Evolutionary conservation across 2,797 vertebrate species (phyloP).

Genomic region (Sebastes steindachneri): DNA sequence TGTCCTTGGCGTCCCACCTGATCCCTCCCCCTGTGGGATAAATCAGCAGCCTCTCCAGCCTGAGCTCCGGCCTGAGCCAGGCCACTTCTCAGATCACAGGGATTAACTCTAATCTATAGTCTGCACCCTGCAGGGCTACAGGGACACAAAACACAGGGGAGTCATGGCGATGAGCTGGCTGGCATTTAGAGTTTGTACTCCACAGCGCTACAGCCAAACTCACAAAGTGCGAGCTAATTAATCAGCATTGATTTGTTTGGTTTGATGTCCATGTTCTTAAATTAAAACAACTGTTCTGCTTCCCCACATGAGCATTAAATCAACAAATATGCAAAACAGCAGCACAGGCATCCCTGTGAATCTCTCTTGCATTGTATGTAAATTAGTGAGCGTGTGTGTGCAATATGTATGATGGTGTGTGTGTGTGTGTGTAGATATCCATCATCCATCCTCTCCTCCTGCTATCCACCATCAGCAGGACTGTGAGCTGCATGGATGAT

Average conservation of each 20-base stretch:
- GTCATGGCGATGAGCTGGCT: conserved; percentile 30
- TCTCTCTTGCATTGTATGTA: not conserved
- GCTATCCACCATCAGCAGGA: conserved; percentile 17
- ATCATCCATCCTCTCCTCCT: conserved; percentile 23
- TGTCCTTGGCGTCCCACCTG: conserved; percentile 55
- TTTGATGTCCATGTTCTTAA: conserved; percentile 10
- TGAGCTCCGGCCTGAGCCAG: conserved; percentile 23
- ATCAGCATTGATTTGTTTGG: conserved; percentile 37
- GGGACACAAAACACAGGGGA: conserved; percentile 23
- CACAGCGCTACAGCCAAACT: conserved; percentile 1
- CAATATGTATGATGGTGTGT: not conserved
- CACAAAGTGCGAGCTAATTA: conserved; percentile 37
- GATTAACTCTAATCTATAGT: conserved; percentile 65
- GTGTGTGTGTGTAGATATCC: not conserved
- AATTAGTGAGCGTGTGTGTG: not conserved
- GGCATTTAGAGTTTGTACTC: conserved; percentile 44
- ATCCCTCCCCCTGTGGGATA: conserved; percentile 36
- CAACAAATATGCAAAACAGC: not conserved
- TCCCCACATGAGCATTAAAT: conserved; percentile 10
- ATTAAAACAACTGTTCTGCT: conserved; percentile 9
- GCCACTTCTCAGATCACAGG: conserved; percentile 45
- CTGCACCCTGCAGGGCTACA: conserved; percentile 18
- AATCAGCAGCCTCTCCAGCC: conserved; percentile 36
- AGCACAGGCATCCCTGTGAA: not conserved
- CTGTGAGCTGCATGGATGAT: conserved; percentile 27